Base-by-base conservation (phyloP, 2,113 vertebrate species). In the Tupaia chinensis region DNA sequence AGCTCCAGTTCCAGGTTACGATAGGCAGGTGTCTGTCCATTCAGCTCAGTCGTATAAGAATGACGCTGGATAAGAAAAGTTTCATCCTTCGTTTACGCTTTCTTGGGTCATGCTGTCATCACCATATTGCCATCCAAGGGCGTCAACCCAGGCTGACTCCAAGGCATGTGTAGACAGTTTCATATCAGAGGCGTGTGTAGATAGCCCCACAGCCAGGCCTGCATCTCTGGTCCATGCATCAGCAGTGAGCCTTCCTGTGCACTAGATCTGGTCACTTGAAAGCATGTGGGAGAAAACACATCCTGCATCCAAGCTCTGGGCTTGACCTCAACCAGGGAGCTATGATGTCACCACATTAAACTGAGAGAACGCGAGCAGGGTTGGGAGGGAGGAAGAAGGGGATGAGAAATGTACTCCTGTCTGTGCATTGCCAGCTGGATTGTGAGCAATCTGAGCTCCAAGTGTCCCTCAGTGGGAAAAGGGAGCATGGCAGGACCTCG, bases 301-400 rank as follows among this genome's bases (percentile, higher is more conserved):
- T 87, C 97, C 93, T 73, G 83, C 14, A 19, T 84, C 90, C 87
- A 1, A 32, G 7, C 92, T 84, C 78, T 97, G 96, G 96, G 96
- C 98, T 98, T 98, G 97, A 97, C 97, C 96, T 97, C 95, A 96
- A 94, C 76, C 95, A 89, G 96, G 97, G 96, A 98, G 98, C 98
- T 88, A 98, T 99, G 99, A 99, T 98, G 97, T 99, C 98, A 99
- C 97, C 95, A 97, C 98, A 97, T 98, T 98, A 98, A 98, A 98
- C 98, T 99, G 98, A 99, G 99, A 98, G 98, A 99, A 98, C 98
- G 91, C 96, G 86, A 93, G 84, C 5, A 61, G 68, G 81, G 25
- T 95, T 84, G 90, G 94, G 82, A 72, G 85, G 95, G 90, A 91
- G 66, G 96, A 82, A 81, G 89, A 66, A 96, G 95, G 95, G 79